These are phyloP conservation scores for Hydractinia echinata DNA, from an alignment of 30 jellyfish, hydroid and myxozoan genomes.

Conservation along the genomic window DNA sequence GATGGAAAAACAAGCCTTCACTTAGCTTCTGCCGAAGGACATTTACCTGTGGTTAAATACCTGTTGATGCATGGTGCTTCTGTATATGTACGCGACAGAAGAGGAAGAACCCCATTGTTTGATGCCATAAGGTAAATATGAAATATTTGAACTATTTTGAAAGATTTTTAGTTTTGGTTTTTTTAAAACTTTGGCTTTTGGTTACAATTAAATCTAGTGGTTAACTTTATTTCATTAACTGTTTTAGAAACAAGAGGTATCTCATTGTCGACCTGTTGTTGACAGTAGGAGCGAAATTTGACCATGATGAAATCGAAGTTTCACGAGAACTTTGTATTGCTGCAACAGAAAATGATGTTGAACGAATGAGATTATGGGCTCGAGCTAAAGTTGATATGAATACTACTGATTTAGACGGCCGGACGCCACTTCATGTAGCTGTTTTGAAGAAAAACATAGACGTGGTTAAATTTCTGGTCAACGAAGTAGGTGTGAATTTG, in stretches of 20 bases:
- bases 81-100: constrained; percentile 68
- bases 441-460: constrained; percentile 67
- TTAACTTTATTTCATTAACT: background rate
- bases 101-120: constrained; percentile 94
- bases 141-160: background rate
- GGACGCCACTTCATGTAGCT: constrained; percentile 95
- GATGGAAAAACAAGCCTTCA: constrained; percentile 95
- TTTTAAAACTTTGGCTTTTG: background rate
- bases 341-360: constrained; percentile 70
- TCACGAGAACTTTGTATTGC: constrained; percentile 87
- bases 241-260: constrained; percentile 54
- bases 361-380: constrained; percentile 60
- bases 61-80: constrained; percentile 77
- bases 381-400: constrained; percentile 62
- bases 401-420: constrained; percentile 77
- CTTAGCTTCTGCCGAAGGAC: constrained; percentile 95
- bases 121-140: constrained; percentile 91
- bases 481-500: constrained; percentile 51
- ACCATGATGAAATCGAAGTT: constrained; percentile 80
- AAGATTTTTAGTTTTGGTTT: background rate
- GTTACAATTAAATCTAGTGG: background rate
- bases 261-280: constrained; percentile 56
- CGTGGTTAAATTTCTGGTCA: constrained; percentile 52
- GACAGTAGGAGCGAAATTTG: constrained; percentile 75
- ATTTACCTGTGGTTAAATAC: constrained; percentile 53